Conservation (phyloP, 2,888 invertebrate species). For the Petrophora chlorosata region DNA sequence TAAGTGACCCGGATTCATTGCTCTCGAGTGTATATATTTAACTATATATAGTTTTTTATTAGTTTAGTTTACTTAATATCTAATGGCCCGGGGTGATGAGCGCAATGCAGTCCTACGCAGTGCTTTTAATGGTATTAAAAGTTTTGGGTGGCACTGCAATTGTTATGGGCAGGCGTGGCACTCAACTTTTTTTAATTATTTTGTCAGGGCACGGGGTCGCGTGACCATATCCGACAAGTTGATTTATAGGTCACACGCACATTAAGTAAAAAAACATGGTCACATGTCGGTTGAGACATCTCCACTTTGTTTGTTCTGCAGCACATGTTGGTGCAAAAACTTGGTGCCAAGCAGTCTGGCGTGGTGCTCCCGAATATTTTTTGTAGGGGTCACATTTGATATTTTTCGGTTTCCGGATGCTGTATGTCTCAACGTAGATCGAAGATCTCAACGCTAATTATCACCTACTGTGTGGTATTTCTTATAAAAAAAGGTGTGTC, state of each 20-base stretch:
- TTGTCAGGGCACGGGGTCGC: slow-evolving; percentile 37
- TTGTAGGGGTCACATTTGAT: slow-evolving; percentile 28
- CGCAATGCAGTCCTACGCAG: too few relatives aligned
- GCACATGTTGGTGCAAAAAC: slow-evolving; percentile 52
- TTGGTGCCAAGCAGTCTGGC: slow-evolving; percentile 71
- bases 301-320: slow-evolving; percentile 42
- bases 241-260: slow-evolving; percentile 62
- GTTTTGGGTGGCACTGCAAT: too few relatives aligned
- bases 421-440: too few relatives aligned
- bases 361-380: slow-evolving; percentile 16
- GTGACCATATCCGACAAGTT: slow-evolving; percentile 65
- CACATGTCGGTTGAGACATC: slow-evolving; percentile 28
- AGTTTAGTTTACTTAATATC: too few relatives aligned
- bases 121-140: too few relatives aligned
- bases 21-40: too few relatives aligned
- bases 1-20: too few relatives aligned
- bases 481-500: too few relatives aligned
- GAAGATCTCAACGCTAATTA: too few relatives aligned
- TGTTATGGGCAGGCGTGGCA: too few relatives aligned
- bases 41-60: too few relatives aligned
- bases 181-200: slow-evolving; percentile 8
- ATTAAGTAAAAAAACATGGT: slow-evolving; percentile 36
- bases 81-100: too few relatives aligned
- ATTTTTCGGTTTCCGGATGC: slow-evolving; percentile 33
- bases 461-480: not conserved